phyloP scores from a whole-genome alignment of 2,888 invertebrate species.

The Pasiphila rectangulata region DNA sequence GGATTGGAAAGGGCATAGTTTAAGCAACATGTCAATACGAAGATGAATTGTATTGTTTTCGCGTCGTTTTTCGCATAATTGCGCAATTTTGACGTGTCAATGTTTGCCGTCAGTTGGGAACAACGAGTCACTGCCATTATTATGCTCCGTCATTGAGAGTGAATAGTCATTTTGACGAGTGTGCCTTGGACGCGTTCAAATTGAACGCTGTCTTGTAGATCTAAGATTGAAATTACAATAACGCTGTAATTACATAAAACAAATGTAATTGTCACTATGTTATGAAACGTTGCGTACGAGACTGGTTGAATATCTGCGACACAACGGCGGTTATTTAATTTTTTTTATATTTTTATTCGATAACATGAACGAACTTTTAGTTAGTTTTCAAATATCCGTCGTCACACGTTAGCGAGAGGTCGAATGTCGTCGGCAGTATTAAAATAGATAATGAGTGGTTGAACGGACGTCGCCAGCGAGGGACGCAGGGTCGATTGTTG shows the following conservation, averaged over 20 bases:
- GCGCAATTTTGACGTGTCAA: constrained; percentile 22
- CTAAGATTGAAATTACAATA: constrained; percentile 28
- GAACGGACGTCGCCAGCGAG: constrained; percentile 47
- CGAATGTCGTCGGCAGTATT: constrained; percentile 71
- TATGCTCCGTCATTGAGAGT: constrained; percentile 23
- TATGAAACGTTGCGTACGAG: constrained; percentile 32
- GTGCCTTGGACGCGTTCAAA: constrained; percentile 28
- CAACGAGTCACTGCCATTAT: constrained; percentile 39
- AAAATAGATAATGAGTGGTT: constrained; percentile 56
- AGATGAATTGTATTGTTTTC: background rate
- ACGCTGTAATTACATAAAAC: constrained; percentile 24
- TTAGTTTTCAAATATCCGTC: constrained; percentile 31
- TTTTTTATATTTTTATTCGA: constrained; percentile 12
- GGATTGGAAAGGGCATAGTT: too few species aligned
- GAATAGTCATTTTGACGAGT: constrained; percentile 21
- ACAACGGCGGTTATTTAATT: constrained; percentile 35
- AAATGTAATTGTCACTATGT: constrained; percentile 39
- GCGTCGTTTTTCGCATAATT: background rate
- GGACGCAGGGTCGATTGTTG: constrained; percentile 16
- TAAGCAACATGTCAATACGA: background rate
- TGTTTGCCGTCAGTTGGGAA: constrained; percentile 5
- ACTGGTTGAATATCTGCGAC: constrained; percentile 39
- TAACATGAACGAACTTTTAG: constrained; percentile 2
- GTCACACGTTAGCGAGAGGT: constrained; percentile 42
- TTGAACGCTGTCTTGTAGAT: constrained; percentile 17